phyloP scores from a whole-genome alignment of 2,888 invertebrate genomes.

The Mamestra brassicae region DNA sequence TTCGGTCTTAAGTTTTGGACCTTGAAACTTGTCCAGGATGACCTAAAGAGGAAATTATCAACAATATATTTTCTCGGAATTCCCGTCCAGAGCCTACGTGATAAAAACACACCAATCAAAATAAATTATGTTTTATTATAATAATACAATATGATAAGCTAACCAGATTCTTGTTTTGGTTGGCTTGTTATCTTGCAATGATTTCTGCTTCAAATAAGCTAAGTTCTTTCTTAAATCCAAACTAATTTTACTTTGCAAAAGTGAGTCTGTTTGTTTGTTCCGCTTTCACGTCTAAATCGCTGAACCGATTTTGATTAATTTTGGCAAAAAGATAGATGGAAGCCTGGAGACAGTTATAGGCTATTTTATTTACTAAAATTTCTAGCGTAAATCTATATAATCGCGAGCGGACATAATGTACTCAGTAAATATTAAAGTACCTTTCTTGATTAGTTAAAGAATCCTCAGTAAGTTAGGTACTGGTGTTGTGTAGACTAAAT shows the following conservation, averaged over 20 bases:
- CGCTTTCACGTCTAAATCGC: too few relatives aligned
- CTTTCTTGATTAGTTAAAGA: background rate
- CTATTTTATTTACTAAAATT: too few relatives aligned
- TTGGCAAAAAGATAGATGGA: too few relatives aligned
- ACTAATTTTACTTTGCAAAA: too few relatives aligned
- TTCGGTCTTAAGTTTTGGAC: background rate
- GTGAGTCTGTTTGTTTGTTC: too few relatives aligned
- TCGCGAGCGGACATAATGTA: too few relatives aligned
- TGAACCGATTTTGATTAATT: too few relatives aligned
- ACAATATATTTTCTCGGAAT: conserved; percentile 16
- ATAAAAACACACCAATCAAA: conserved; percentile 10
- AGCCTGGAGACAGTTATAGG: too few relatives aligned
- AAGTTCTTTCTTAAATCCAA: background rate
- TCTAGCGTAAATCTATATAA: too few relatives aligned
- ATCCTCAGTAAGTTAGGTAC: background rate
- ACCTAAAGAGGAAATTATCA: conserved; percentile 15
- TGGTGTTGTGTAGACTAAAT: background rate
- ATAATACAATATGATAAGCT: background rate
- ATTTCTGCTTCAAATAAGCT: background rate
- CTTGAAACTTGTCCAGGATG: conserved; percentile 8
- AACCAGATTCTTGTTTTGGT: background rate
- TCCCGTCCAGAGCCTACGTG: background rate
- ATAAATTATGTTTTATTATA: background rate
- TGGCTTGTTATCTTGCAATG: background rate
- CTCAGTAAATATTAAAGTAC: too few relatives aligned